Evolutionary conservation across 1,140 invertebrate species (phyloP), one percentile per base, ranked within the genome.

Genomic region (Plodia interpunctella): DNA sequence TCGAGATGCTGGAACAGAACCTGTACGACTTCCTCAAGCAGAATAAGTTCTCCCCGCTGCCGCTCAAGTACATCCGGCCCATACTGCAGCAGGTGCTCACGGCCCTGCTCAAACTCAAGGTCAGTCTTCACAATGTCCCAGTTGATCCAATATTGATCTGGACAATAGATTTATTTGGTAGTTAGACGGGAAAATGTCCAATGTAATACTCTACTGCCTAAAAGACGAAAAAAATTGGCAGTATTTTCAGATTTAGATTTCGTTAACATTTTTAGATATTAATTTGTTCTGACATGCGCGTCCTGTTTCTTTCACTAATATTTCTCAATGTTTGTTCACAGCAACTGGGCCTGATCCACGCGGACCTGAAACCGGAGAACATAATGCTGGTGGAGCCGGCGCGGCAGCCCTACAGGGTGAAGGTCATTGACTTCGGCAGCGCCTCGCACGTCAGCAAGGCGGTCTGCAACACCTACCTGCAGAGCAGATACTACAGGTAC

Each of bases 1-100:
- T 99, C 90, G 98, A 99, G 91, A 99, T 99, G 98, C 93, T 99
- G 66, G 98, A 99, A 86, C 98, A 99, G 91, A 99, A 99, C 91
- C 92, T 99, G 57, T 99, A 99, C 90, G 99, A 99, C 92, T 99
- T 99, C 90, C 94, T 99, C 55, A 99, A 99, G 89, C 98, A 99
- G 90, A 99, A 99, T 90, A 99, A 99, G 91, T 99, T 99, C 90
- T 97, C 96, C 81, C 98, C 98, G 62, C 91, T 99, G 73, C 98
- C 98, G 50, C 93, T 99, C 51, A 25, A 99, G 83, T 99, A 97
- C 85, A 99, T 99, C 87, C 92, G 98, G 84, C 99, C 98, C 44
- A 99, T 99, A 78, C 93, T 99, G 70, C 98, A 99, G 90, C 99
- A 99, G 93, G 98, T 99, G 56, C 91, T 99, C 70, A 99, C 21